Evolutionary conservation across 2,888 invertebrate genomes (phyloP), one percentile per base, ranked within the genome.

Genomic region (Spodoptera littoralis): DNA sequence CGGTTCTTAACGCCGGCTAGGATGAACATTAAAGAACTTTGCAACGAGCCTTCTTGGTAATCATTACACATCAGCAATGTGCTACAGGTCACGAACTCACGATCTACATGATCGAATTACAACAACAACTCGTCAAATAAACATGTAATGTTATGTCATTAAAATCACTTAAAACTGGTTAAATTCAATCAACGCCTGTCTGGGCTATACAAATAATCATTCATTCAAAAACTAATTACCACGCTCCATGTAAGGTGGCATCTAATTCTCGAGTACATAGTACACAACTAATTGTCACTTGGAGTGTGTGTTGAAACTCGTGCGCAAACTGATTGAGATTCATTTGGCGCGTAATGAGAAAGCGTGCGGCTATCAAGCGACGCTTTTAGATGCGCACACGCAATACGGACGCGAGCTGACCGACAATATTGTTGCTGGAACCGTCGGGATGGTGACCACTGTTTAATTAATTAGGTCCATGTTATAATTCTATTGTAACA

Each of bases 291-390:
- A 76, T 76, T 78, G 71, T 73, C 65, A 66, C 63, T 73, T 57
- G 50, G 42, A 13, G 56, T 50, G 36, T 13, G 47, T 65, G 76
- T 67, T 48, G 67, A 71, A 75, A 76, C 67, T 67, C 70, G 68
- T 68, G 67, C 71, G 57, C 64, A 56, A 55, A 61, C 70, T 80
- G 70, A 70, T 81, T 81, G 76, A 55, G 71, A 81, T 81, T 81
- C 81, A 72, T 76, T 73, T 54, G 66, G 63, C 67, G 82, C 61
- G 67, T 74, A 81, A 80, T 79, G 77, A 72, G 81, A 80, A 81
- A 80, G 79, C 67, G 76, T 63, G 73, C 59, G 57, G 65, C 65
- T 70, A 72, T 67, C 69, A 70, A 65, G 59, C 70, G 73, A 66
- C 71, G 65, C 49, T 70, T 73, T 72, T 64, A 74, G 67, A 72